Conservation (phyloP, 2,113 vertebrate species). For the Tachuris rubrigastra region DNA sequence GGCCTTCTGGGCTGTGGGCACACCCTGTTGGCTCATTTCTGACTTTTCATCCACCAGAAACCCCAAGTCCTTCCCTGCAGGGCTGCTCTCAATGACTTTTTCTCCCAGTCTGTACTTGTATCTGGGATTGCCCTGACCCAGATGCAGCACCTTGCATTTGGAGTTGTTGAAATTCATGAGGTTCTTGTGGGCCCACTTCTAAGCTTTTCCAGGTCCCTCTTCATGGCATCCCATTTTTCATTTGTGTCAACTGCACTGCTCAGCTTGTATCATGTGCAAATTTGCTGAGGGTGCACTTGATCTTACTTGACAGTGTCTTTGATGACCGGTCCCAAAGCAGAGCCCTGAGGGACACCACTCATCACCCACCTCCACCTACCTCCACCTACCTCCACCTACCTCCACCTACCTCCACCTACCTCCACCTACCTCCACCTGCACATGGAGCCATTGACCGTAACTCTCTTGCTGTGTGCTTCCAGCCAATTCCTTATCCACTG, state of each 20-base stretch:
- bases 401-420: no score
- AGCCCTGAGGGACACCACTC: neutral
- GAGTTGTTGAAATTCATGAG: neutral
- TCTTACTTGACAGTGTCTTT: neutral
- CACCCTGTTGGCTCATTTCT: neutral
- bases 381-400: no score
- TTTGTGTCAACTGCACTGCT: neutral
- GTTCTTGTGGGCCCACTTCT: rapidly evolving
- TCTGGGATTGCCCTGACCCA: neutral
- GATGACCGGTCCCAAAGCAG: no score
- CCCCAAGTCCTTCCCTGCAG: neutral
- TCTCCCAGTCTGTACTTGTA: neutral
- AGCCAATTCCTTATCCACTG: neutral
- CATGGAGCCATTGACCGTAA: neutral
- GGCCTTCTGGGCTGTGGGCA: neutral
- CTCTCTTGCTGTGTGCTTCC: neutral
- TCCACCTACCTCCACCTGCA: no score
- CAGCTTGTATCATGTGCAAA: neutral
- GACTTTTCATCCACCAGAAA: neutral
- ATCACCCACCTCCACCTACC: no score
- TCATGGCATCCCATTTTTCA: neutral
- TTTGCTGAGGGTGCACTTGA: rapidly evolving
- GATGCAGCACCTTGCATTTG: neutral
- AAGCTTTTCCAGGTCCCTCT: neutral
- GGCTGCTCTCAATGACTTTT: neutral